Evolutionary conservation across 64 coral and sea anemone species (phyloP).

Genomic region (Dendronephthya gigantea): DNA sequence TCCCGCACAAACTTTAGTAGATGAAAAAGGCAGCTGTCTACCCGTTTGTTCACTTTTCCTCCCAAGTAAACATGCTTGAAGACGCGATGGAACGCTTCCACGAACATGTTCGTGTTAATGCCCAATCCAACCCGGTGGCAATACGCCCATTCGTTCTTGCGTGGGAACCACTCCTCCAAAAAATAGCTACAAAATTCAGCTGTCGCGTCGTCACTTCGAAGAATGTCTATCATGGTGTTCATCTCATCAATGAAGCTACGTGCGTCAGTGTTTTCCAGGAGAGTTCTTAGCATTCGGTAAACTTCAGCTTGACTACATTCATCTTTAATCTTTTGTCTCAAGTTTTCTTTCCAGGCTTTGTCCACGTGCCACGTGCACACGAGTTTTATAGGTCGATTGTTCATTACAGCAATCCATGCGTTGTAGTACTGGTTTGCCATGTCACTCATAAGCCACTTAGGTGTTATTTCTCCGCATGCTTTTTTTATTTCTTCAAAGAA

Average conservation of each 20-base stretch:
- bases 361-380: constrained; percentile 10
- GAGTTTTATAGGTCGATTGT: neutral
- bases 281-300: neutral
- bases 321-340: neutral
- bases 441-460: constrained; percentile 16
- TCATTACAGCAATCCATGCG: constrained; percentile 30
- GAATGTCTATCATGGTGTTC: neutral
- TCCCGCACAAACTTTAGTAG: neutral
- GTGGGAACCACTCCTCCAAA: neutral
- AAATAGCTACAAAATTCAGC: neutral
- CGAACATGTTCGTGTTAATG: constrained; percentile 7
- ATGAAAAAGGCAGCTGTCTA: neutral
- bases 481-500: neutral
- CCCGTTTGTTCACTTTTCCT: constrained; percentile 9
- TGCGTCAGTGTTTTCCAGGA: neutral
- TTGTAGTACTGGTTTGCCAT: constrained; percentile 39
- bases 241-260: neutral
- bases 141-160: neutral
- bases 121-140: neutral
- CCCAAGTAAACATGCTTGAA: neutral
- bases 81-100: neutral
- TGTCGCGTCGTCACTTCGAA: neutral
- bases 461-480: neutral
- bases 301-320: neutral
- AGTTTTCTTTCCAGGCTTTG: neutral